Evolutionary conservation across 2,113 vertebrate genomes (phyloP).

Genomic region (Danionella cerebrum): DNA sequence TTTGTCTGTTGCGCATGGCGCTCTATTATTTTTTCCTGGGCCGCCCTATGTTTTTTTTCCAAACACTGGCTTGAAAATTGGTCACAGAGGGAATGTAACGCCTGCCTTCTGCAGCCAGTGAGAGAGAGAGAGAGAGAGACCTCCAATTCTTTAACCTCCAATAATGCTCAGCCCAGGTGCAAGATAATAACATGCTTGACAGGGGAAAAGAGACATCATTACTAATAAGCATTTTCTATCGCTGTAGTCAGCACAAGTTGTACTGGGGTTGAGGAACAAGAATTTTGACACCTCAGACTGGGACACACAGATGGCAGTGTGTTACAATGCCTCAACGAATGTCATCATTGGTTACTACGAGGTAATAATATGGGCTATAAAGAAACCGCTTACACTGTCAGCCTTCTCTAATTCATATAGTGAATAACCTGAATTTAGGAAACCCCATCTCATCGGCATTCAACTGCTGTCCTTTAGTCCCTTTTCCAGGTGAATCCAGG

Average conservation of each 20-base stretch:
- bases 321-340: too few relatives aligned
- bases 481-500: too few relatives aligned
- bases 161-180: slow-evolving; percentile 29
- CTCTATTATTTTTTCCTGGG: neutral
- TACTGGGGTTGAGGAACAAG: neutral
- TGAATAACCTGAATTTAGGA: too few relatives aligned
- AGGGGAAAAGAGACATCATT: neutral
- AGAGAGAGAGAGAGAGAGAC: neutral
- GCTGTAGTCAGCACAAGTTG: neutral
- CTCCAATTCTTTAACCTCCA: slow-evolving; percentile 25
- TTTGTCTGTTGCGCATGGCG: slow-evolving; percentile 9
- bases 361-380: too few relatives aligned
- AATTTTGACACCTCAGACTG: neutral
- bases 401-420: too few relatives aligned
- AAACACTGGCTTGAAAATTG: slow-evolving; percentile 20
- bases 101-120: neutral
- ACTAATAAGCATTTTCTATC: neutral
- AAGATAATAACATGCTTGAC: slow-evolving; percentile 1
- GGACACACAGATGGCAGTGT: neutral
- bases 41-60: neutral
- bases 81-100: slow-evolving; percentile 31
- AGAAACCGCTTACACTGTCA: too few relatives aligned
- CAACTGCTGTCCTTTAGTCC: too few relatives aligned
- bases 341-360: too few relatives aligned
- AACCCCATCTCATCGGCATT: too few relatives aligned